A percentile compares a stretch with the other conserved stretches of the same genome.
phyloP scores from a whole-genome alignment of 2,888 invertebrate genomes.

The Polyploca ridens region DNA sequence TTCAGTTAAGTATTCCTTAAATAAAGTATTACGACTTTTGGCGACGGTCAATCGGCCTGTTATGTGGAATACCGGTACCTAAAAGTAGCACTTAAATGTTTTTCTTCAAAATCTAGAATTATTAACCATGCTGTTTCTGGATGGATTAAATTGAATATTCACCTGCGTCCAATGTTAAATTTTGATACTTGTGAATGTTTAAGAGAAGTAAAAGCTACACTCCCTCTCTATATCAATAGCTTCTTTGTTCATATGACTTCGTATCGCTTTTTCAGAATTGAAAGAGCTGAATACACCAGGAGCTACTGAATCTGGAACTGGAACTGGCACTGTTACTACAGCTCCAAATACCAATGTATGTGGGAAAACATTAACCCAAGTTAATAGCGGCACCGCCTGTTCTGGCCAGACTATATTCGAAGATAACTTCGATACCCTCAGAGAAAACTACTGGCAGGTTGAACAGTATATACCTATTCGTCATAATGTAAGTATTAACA shows the following conservation, averaged over 20 bases:
- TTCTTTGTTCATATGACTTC: not conserved
- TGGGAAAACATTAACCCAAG: constrained; percentile 53
- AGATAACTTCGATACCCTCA: constrained; percentile 83
- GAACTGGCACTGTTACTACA: not conserved
- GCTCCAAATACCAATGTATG: constrained; percentile 36
- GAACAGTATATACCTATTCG: constrained; percentile 83
- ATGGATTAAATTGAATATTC: no score
- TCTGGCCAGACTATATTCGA: constrained; percentile 84
- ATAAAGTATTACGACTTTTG: no score
- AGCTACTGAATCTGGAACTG: not conserved
- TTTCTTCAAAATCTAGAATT: no score
- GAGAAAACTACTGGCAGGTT: constrained; percentile 80
- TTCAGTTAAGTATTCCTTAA: no score
- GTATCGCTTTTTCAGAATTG: not conserved
- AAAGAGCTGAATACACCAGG: not conserved
- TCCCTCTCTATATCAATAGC: not conserved
- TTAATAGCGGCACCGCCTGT: constrained; percentile 68
- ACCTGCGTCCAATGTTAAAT: no score
- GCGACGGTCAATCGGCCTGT: no score
- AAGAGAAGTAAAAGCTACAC: no score
- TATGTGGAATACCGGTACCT: no score
- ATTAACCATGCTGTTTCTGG: no score
- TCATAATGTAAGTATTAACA: constrained; percentile 50
- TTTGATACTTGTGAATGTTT: no score
- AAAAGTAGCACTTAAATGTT: no score